Percentiles rank a stretch among this genome's conserved stretches.
These are phyloP conservation scores for Bradypodion ventrale DNA, from an alignment of 2,797 vertebrate genomes.

Conservation along the genomic window DNA sequence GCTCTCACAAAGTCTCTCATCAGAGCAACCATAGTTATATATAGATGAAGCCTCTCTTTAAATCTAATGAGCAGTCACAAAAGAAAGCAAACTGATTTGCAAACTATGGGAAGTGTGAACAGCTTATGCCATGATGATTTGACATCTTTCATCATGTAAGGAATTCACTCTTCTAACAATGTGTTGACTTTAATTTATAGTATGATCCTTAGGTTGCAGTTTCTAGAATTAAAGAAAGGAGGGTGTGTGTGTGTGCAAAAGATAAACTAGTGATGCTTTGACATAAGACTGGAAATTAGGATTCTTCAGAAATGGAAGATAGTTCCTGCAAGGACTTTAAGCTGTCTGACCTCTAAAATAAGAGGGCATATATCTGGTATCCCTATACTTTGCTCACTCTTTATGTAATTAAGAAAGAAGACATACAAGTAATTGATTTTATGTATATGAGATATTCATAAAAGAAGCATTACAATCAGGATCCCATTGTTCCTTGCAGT, in stretches of 20 bases:
- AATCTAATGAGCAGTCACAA: too few relatives aligned
- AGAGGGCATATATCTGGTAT: neutral
- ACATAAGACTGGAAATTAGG: neutral
- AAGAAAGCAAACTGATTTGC: too few relatives aligned
- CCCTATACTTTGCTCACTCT: neutral
- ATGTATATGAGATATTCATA: neutral
- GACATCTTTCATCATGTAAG: too few relatives aligned
- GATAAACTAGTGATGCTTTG: neutral
- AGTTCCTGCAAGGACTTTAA: too few relatives aligned
- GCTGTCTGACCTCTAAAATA: too few relatives aligned
- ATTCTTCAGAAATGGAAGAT: neutral
- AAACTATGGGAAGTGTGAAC: too few relatives aligned
- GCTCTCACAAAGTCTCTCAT: too few relatives aligned
- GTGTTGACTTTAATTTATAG: too few relatives aligned
- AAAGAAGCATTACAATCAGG: neutral
- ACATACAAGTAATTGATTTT: neutral
- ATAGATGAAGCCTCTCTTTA: too few relatives aligned
- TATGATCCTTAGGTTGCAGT: neutral
- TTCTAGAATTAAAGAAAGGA: neutral
- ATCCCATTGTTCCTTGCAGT: neutral
- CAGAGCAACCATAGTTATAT: too few relatives aligned
- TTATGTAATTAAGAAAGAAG: neutral
- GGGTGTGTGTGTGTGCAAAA: neutral
- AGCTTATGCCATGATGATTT: too few relatives aligned
- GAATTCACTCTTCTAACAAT: too few relatives aligned